These are phyloP conservation scores for Akabosia matsudoensis DNA, from an alignment of 1,140 invertebrate species.

Conservation along the genomic window DNA sequence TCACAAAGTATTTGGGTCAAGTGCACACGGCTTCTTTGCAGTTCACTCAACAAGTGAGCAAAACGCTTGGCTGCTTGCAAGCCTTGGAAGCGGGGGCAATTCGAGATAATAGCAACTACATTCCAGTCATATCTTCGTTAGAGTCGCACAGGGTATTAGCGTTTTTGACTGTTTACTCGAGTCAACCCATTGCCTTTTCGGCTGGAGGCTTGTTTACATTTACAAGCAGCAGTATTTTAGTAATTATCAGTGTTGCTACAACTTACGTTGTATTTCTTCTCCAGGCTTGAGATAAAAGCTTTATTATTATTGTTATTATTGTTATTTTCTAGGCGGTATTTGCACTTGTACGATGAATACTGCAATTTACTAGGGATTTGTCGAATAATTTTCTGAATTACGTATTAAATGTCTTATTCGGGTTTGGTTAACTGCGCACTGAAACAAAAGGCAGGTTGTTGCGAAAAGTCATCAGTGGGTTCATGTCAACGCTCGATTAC, in stretches of 20 bases:
- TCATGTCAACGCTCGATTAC: too few species aligned
- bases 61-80: background rate
- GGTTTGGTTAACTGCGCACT: too few species aligned
- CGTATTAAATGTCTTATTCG: too few species aligned
- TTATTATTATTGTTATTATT: too few species aligned
- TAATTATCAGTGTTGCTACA: constrained; percentile 37
- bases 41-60: constrained; percentile 16
- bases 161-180: constrained; percentile 18
- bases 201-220: constrained; percentile 40
- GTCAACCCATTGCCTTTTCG: constrained; percentile 36
- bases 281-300: constrained; percentile 28
- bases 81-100: background rate
- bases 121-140: background rate
- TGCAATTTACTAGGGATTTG: too few species aligned
- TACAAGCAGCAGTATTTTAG: constrained; percentile 24
- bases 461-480: too few species aligned
- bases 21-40: constrained; percentile 29
- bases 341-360: too few species aligned
- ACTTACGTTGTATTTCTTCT: constrained; percentile 43
- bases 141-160: constrained; percentile 31
- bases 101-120: background rate
- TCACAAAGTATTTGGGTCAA: constrained; percentile 31
- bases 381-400: too few species aligned
- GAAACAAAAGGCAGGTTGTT: too few species aligned
- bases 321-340: too few species aligned